phyloP scores from a whole-genome alignment of 2,888 invertebrate species.

The Drosophila cognata region DNA sequence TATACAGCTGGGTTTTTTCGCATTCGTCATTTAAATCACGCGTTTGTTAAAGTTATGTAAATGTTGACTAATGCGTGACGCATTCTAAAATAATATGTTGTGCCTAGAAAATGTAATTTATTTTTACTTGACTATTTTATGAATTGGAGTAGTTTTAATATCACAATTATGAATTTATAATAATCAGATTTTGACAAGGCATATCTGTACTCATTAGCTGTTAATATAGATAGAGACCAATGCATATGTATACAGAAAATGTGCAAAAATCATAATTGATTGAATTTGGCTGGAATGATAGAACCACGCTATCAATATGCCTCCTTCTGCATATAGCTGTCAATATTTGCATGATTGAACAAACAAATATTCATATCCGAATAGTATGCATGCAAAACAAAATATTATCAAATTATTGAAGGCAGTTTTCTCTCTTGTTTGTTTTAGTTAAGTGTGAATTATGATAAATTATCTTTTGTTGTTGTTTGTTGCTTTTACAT shows the following conservation, averaged over 20 bases:
- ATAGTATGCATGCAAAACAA: constrained; percentile 65
- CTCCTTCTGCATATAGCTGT: constrained; percentile 52
- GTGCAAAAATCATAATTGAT: constrained; percentile 63
- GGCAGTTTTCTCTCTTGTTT: constrained; percentile 54
- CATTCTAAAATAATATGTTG: neutral
- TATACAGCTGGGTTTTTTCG: constrained; percentile 13
- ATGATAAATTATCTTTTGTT: constrained; percentile 58
- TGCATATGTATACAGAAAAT: constrained; percentile 33
- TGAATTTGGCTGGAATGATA: constrained; percentile 21
- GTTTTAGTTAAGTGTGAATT: constrained; percentile 58
- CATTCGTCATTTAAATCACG: constrained; percentile 45
- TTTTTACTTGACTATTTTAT: neutral
- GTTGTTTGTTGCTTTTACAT: neutral
- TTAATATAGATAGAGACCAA: neutral
- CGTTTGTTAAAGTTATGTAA: constrained; percentile 37
- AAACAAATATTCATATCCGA: constrained; percentile 36
- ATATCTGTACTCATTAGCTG: constrained; percentile 15
- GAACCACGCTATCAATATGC: constrained; percentile 61
- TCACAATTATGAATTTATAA: neutral
- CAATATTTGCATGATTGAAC: constrained; percentile 53
- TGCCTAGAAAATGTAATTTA: constrained; percentile 5
- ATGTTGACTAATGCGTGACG: neutral
- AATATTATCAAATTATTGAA: constrained; percentile 71
- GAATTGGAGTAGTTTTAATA: neutral
- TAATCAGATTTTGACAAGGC: neutral